A percentile compares a stretch with the other conserved stretches of the same genome.
Evolutionary conservation across 2,113 vertebrate species (phyloP).

Genomic region (Neotragus pygmaeus): DNA sequence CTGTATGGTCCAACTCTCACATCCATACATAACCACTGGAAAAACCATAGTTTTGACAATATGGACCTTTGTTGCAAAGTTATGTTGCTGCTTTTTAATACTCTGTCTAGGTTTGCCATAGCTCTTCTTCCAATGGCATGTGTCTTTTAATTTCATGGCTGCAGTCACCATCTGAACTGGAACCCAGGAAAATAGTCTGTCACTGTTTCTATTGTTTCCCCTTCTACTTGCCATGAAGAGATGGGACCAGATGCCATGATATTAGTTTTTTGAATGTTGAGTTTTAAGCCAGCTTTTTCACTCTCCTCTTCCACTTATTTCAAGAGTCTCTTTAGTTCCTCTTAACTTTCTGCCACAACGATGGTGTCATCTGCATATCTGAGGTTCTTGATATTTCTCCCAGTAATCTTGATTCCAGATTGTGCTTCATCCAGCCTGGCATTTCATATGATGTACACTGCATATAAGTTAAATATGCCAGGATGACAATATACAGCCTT

Average conservation of each 20-base stretch:
- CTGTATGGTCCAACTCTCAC: neutral
- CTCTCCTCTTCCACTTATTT: neutral
- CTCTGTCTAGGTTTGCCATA: neutral
- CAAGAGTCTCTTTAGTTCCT: neutral
- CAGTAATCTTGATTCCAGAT: neutral
- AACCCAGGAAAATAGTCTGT: neutral
- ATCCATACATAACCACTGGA: neutral
- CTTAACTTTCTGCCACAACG: neutral
- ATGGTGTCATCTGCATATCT: neutral
- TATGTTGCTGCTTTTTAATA: neutral
- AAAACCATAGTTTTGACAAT: neutral
- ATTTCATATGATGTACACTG: neutral
- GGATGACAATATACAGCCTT: neutral
- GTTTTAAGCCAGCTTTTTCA: neutral
- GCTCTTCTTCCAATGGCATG: neutral
- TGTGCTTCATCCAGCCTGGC: neutral
- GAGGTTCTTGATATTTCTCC: neutral
- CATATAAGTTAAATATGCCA: neutral
- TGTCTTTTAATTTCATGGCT: neutral
- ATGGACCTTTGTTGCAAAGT: neutral
- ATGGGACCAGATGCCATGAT: neutral
- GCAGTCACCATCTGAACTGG: neutral
- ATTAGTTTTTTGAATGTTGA: neutral
- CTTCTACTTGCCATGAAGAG: neutral
- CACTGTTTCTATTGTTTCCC: neutral